phyloP scores from a whole-genome alignment of 2,797 vertebrate species.

The Epinephelus malabaricus region DNA sequence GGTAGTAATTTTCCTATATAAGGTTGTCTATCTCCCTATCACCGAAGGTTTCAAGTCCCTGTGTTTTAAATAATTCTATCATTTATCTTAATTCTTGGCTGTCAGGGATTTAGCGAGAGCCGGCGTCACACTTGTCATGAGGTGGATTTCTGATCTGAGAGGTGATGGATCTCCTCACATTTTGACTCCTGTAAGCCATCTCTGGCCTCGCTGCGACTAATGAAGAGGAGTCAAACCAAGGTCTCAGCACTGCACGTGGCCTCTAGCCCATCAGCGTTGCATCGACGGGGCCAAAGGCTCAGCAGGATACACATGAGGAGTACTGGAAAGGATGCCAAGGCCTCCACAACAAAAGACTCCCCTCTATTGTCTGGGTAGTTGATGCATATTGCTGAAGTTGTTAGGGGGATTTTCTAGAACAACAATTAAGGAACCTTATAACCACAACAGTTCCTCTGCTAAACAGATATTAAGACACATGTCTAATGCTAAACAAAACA shows the following conservation, averaged over 20 bases:
- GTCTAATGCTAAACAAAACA: no score
- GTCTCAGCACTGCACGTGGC: slow-evolving; percentile 53
- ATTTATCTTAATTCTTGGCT: neutral
- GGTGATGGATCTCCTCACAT: slow-evolving; percentile 36
- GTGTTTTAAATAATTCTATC: neutral
- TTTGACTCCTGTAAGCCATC: slow-evolving; percentile 44
- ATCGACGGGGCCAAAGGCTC: neutral
- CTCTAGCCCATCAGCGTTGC: neutral
- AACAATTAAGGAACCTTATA: no score
- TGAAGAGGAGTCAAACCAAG: slow-evolving; percentile 46
- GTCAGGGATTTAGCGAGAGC: neutral
- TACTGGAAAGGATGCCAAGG: neutral
- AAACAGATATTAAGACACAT: no score
- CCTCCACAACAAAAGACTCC: neutral
- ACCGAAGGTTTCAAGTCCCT: neutral
- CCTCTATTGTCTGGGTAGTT: neutral
- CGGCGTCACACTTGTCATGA: slow-evolving; percentile 5
- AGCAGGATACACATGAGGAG: neutral
- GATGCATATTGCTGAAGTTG: neutral
- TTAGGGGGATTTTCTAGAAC: neutral
- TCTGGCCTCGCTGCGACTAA: slow-evolving; percentile 24
- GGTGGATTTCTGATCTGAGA: slow-evolving; percentile 21
- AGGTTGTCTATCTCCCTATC: neutral
- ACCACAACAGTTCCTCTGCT: neutral
- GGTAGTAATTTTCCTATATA: neutral